Conservation (phyloP, 2,113 vertebrate genomes). For the Oriolus oriolus region DNA sequence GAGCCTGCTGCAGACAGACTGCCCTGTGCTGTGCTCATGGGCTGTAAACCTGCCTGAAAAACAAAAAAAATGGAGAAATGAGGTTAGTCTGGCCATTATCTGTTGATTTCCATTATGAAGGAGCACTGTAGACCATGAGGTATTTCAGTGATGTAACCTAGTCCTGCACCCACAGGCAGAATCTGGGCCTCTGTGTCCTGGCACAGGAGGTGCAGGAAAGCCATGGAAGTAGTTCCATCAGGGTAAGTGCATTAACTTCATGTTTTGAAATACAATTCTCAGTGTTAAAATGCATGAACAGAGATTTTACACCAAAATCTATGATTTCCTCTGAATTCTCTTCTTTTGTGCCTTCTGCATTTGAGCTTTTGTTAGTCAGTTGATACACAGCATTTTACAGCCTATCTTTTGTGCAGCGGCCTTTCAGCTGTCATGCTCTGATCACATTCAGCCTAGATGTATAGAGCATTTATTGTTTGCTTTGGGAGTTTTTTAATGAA, state of each 20-base stretch:
- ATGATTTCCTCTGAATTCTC: neutral
- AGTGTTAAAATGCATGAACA: neutral
- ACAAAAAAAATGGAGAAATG: neutral
- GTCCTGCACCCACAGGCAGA: neutral
- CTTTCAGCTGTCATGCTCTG: constrained; percentile 37
- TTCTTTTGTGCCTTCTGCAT: neutral
- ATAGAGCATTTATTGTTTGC: constrained; percentile 17
- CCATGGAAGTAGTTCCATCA: neutral
- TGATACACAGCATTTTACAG: neutral
- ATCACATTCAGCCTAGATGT: neutral
- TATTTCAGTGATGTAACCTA: neutral
- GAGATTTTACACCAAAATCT: neutral
- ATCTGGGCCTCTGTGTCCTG: neutral
- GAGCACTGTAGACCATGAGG: neutral
- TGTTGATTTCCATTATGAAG: constrained; percentile 38
- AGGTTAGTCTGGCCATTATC: neutral
- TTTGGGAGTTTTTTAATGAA: neutral
- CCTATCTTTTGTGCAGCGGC: neutral
- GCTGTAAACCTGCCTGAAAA: neutral
- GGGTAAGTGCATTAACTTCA: neutral
- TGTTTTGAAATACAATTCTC: neutral
- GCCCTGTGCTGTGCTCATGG: neutral
- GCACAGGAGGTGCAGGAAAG: neutral
- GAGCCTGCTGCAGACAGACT: neutral
- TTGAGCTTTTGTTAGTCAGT: neutral